Evolutionary conservation across 2,797 vertebrate genomes (phyloP), one percentile per base, ranked within the genome.

Genomic region (Podargus strigoides): DNA sequence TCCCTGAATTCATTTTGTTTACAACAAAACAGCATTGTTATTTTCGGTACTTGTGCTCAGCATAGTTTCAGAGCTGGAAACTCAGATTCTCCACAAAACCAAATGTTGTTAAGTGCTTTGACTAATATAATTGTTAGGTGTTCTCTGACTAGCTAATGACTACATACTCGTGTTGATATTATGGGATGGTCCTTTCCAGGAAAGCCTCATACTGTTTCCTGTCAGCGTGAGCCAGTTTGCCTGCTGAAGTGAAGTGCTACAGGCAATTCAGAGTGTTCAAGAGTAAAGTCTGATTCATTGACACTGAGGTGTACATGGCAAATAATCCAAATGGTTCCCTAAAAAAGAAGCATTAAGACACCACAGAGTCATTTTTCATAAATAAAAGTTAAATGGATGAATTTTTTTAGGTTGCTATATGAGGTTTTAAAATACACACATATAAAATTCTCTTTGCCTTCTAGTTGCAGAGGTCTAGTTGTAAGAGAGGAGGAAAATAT

Each of bases 91-190:
- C n/a, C 56, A 87, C 75, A 80, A 80, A 94, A 87, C 46, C 70
- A 85, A 90, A 76, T 95, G 84, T 92, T 93, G 49, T 74, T 96
- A 96, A 92, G 72, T 93, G 88, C 92, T 96, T 97, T 95, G 94
- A 92, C 94, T 97, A 95, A 95, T 70, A 88, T 93, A 94, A 94
- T 83, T 90, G 77, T 95, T 95, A 90, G 86, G 94, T 95, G 52
- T 95, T 95, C 93, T 81, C 89, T 93, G 92, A 97, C 86, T 96
- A 83, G 78, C 84, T 95, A 97, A 96, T 96, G 88, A 95, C 92
- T 94, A 53, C 60, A 72, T 94, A 66, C 60, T 79, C 0, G 1
- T 95, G 96, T 92, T 89, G 86, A 92, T 94, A 89, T 93, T 96
- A 92, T 95, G 81, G 94, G 92, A 92, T 95, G 81, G 64, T 94